Base-by-base conservation (phyloP, 2,888 invertebrate species). In the Emmelina monodactyla region DNA sequence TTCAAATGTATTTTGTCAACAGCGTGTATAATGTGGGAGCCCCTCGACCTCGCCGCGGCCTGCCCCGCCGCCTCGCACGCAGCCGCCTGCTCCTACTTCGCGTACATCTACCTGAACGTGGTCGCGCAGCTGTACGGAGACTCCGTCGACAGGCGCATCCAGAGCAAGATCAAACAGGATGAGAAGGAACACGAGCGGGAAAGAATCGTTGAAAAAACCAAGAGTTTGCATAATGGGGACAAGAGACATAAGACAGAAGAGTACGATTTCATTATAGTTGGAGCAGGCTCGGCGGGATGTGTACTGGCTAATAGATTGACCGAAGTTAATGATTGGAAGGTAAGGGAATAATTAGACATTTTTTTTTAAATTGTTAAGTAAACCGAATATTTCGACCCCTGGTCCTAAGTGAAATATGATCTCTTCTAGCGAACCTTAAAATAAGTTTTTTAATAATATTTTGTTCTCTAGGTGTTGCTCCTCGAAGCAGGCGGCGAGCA, bases 401-500 rank as follows among this genome's bases (percentile, higher is more conserved):
- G n/a, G n/a, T n/a, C n/a, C n/a, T n/a, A n/a, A n/a, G n/a, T n/a
- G n/a, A n/a, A n/a, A n/a, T n/a, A n/a, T n/a, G n/a, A n/a, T n/a
- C n/a, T n/a, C n/a, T n/a, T n/a, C n/a, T n/a, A n/a, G n/a, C n/a
- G n/a, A n/a, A n/a, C n/a, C n/a, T n/a, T n/a, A n/a, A n/a, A n/a
- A n/a, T n/a, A n/a, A n/a, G n/a, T n/a, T n/a, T n/a, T n/a, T n/a
- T n/a, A n/a, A n/a, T n/a, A n/a, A n/a, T n/a, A n/a, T 11, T 9
- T 28, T 28, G 28, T 28, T 11, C 28, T 28, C 7, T 50, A 86
- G 87, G 82, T 87, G 2, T 61, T 87, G 1, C 61, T 87, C 0
- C 49, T 87, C 29, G 87, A 87, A 62, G 87, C 86, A 1, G 87
- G 86, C 1, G 71, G 65, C 4, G 86, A 87, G 51, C 84, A 87